Evolutionary conservation across 2,888 invertebrate genomes (phyloP), one percentile per base, ranked within the genome.

Genomic region (Metacarcinus magister): DNA sequence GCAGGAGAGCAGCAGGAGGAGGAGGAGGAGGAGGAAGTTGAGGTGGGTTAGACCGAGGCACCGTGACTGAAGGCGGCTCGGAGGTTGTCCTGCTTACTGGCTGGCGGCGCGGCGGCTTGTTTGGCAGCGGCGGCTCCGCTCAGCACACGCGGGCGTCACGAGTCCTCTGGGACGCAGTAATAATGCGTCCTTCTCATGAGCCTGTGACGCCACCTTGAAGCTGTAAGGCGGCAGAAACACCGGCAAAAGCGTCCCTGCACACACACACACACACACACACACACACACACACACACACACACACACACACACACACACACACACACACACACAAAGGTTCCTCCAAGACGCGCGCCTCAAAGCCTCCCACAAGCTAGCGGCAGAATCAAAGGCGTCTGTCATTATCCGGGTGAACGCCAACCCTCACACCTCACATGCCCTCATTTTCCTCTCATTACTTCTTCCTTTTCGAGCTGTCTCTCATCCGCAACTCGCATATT

Each of bases 371-470:
- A 32, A n/a, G 67, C 60, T 67, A 39, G 60, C 93, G 93, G 93
- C 93, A 67, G 67, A 60, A 67, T 93, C 93, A 93, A 93, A 93
- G 93, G 67, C 67, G 39, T 43, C 44, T 93, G 93, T 93, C 60
- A 93, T 93, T 93, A 93, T 10, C n/a, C 60, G 44, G 87, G 32
- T 46, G 87, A 82, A 94, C 43, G 48, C 94, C 82, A 82, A 44
- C 87, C 39, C 94, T 28, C 94, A 87, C 94, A 94, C 93, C 94
- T 87, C 44, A 94, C 94, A 94, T 46, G 44, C 92, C 46, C 92
- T 54, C 32, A 32, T 46, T 54, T 60, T 92, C 54, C 92, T 54
- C 92, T 54, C 54, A 39, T 60, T 60, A 92, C 48, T 28, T 75
- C 93, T 54, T 48, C 92, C 92, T 92, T 46, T 44, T 32, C 94